Percentiles rank a stretch among this genome's conserved stretches.
Conservation (phyloP, 2,797 vertebrate species). For the Craterocephalus amniculus region DNA sequence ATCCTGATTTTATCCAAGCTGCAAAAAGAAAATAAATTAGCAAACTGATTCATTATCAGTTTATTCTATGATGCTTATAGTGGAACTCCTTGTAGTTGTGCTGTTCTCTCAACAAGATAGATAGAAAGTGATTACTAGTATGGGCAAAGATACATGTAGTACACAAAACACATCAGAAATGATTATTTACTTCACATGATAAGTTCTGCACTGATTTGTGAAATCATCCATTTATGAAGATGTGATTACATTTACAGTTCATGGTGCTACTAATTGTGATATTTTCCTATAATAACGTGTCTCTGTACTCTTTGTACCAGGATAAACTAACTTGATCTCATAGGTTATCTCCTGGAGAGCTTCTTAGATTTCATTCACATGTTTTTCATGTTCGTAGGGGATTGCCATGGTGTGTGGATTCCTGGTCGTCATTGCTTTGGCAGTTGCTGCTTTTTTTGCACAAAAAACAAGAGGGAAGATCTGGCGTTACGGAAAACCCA, state of each 20-base stretch:
- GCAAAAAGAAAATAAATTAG: neutral
- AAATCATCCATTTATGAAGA: neutral
- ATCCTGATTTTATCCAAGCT: neutral
- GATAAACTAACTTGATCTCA: conserved; percentile 25
- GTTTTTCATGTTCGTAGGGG: conserved; percentile 74
- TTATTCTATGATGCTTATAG: neutral
- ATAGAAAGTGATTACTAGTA: neutral
- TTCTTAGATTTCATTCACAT: conserved; percentile 17
- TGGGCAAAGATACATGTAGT: no score
- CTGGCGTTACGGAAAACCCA: conserved; percentile 88
- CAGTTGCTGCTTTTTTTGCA: conserved; percentile 85
- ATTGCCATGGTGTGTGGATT: conserved; percentile 91
- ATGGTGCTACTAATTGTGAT: conserved; percentile 2
- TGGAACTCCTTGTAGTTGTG: neutral
- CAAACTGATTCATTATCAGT: neutral
- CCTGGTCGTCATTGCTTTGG: conserved; percentile 85
- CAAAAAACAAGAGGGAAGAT: conserved; percentile 88
- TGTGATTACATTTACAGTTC: neutral
- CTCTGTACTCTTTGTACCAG: conserved; percentile 26
- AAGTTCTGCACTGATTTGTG: neutral
- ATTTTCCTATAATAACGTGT: neutral
- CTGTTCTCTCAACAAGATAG: neutral
- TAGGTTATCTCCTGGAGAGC: conserved; percentile 34
- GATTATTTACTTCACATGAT: neutral
- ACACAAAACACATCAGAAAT: no score